Base-by-base conservation (phyloP, 2,113 vertebrate genomes). In the Semnornis frantzii region DNA sequence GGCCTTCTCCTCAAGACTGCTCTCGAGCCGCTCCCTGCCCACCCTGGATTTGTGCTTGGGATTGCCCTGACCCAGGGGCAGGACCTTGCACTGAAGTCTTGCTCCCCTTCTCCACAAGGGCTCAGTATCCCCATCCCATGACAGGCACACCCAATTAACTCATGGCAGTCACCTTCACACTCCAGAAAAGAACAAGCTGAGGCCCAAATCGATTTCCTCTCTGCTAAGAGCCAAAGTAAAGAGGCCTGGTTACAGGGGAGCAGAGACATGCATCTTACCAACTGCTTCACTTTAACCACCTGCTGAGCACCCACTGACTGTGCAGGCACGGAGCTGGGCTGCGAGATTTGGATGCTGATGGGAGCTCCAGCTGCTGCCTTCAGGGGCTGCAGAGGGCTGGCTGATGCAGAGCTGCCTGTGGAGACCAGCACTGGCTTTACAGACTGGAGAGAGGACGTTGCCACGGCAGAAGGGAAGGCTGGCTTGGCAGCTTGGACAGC, bases 241-340 rank as follows among this genome's bases (percentile, higher is more conserved):
- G 59, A 34, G 71, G 24, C 3, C 5, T 0, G 0, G 27, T 31
- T 21, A 52, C 6, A 57, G n/a, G 62, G 76, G 52, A 81, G 60
- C 21, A 63, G 19, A 88, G 37, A 90, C 87, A 91, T 31, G 62
- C 5, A 15, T 55, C 97, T 98, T 98, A 99, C 98, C 98, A 98
- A 93, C 58, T 98, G 98, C 70, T 97, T 97, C 69, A 96, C 96
- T 90, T 95, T 98, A 64, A 96, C 86, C 64, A 96, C 82, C 66
- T 97, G 97, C 62, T 96, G 96, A 60, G 95, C 27, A 66, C 89
- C 94, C 3, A 73, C 50, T 52, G 95, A 54, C 28, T 97, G 96
- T 0, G 96, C 63, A 72, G 96, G 69, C 0, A 95, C 1, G 6
- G 97, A 59, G 25, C 54, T 82, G 1, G 91, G 89, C 71, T 98